Evolutionary conservation across 2,113 vertebrate species (phyloP).

Genomic region (Rhodinocichla rosea): DNA sequence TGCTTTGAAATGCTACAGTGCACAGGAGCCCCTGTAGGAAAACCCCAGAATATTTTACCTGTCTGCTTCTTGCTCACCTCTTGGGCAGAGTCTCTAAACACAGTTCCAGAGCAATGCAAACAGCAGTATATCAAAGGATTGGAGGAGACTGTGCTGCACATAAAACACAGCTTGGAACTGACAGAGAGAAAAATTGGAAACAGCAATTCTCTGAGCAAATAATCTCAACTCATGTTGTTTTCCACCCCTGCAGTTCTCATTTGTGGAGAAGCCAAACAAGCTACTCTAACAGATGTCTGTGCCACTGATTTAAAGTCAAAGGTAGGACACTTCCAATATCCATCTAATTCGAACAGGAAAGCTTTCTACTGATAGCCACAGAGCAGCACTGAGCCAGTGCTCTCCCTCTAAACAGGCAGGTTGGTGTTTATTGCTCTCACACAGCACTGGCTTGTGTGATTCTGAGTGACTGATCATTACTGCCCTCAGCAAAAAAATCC

Average conservation of each 20-base stretch:
- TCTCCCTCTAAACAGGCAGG: background rate
- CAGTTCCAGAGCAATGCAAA: slow-evolving; percentile 13
- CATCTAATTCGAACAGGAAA: background rate
- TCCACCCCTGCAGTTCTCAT: slow-evolving; percentile 38
- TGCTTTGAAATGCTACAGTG: background rate
- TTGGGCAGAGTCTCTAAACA: background rate
- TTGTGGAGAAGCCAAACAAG: slow-evolving; percentile 17
- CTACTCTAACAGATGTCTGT: slow-evolving; percentile 29
- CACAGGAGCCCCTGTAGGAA: background rate
- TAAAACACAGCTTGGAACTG: slow-evolving; percentile 39
- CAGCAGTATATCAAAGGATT: slow-evolving; percentile 2
- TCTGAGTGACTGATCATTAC: background rate
- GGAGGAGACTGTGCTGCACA: background rate
- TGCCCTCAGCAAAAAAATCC: background rate
- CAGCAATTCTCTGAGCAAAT: slow-evolving; percentile 44
- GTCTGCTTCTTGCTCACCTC: background rate
- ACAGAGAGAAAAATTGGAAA: slow-evolving; percentile 51
- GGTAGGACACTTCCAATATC: slow-evolving; percentile 38
- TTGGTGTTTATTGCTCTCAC: background rate
- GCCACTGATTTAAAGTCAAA: slow-evolving; percentile 44
- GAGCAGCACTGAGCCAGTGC: background rate
- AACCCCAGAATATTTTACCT: background rate
- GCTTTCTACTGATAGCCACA: background rate
- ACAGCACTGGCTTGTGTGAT: background rate
- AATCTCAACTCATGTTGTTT: slow-evolving; percentile 29